phyloP scores from a whole-genome alignment of 2,888 invertebrate genomes.

The Xestia c-nigrum region DNA sequence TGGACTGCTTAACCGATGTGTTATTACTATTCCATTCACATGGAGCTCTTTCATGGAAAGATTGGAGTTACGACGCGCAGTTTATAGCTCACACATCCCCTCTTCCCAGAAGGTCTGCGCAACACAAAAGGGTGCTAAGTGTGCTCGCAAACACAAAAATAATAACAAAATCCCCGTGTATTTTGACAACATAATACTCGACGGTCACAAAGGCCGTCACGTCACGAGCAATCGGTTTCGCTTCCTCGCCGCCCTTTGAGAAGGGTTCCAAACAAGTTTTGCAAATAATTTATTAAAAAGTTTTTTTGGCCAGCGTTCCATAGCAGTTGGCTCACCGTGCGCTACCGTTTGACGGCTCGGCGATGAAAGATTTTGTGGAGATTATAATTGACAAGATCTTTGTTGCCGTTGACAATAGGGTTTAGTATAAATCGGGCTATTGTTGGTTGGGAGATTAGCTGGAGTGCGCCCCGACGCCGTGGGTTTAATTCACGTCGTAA shows the following conservation, averaged over 20 bases:
- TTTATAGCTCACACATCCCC: slow-evolving; percentile 85
- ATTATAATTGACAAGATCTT: slow-evolving; percentile 91
- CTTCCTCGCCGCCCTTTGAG: slow-evolving; percentile 87
- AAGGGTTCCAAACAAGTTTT: slow-evolving; percentile 88
- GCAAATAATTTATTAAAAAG: slow-evolving; percentile 89
- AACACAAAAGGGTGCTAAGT: slow-evolving; percentile 89
- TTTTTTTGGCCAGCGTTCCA: slow-evolving; percentile 75
- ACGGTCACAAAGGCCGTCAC: slow-evolving; percentile 88
- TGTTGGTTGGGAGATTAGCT: slow-evolving; percentile 86
- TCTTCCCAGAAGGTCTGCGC: slow-evolving; percentile 83
- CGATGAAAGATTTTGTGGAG: slow-evolving; percentile 84
- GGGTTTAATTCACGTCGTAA: slow-evolving; percentile 81
- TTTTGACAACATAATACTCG: slow-evolving; percentile 91
- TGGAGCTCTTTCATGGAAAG: slow-evolving; percentile 83
- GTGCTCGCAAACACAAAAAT: slow-evolving; percentile 90
- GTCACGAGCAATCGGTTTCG: slow-evolving; percentile 90
- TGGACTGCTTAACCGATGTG: slow-evolving; percentile 71
- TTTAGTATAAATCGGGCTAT: slow-evolving; percentile 84
- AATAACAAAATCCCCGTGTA: slow-evolving; percentile 90
- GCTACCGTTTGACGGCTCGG: slow-evolving; percentile 88
- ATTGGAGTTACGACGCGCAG: slow-evolving; percentile 80
- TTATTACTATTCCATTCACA: slow-evolving; percentile 87
- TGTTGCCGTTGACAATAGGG: slow-evolving; percentile 87
- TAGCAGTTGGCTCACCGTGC: slow-evolving; percentile 80
- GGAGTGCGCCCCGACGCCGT: slow-evolving; percentile 77